phyloP scores from a whole-genome alignment of 2,797 vertebrate genomes.

The Cynopterus sphinx region DNA sequence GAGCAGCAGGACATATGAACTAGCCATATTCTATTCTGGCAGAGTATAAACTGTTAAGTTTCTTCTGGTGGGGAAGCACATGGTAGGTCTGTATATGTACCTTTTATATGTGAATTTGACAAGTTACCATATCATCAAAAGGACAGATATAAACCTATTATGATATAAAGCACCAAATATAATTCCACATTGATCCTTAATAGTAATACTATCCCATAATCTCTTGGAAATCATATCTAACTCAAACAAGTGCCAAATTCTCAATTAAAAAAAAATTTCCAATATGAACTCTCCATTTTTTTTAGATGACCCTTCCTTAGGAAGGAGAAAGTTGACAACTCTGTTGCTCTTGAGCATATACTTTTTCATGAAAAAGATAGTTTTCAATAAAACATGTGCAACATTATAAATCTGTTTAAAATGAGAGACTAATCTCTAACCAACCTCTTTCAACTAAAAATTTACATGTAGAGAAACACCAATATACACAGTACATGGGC shows the following conservation, averaged over 20 bases:
- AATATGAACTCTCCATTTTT: constrained; percentile 46
- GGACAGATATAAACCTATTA: constrained; percentile 82
- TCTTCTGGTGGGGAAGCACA: constrained; percentile 80
- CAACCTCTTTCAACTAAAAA: constrained; percentile 20
- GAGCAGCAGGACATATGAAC: constrained; percentile 64
- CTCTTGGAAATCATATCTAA: constrained; percentile 66
- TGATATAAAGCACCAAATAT: constrained; percentile 78
- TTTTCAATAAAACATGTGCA: neutral
- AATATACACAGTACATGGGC: neutral
- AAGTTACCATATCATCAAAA: constrained; percentile 79
- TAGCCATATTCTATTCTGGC: constrained; percentile 69
- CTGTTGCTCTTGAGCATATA: neutral
- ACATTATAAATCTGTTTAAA: neutral
- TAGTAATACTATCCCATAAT: constrained; percentile 56
- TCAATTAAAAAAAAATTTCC: constrained; percentile 33
- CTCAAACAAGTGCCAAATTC: constrained; percentile 59
- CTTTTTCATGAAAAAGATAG: neutral
- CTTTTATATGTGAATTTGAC: constrained; percentile 71
- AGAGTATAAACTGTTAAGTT: neutral
- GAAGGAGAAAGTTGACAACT: neutral
- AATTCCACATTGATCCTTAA: constrained; percentile 69
- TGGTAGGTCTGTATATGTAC: constrained; percentile 75
- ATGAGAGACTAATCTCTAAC: neutral
- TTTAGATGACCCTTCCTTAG: neutral
- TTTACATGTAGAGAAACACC: constrained; percentile 7